Conservation (phyloP, 2,797 vertebrate species). For the Siniperca obscura region DNA sequence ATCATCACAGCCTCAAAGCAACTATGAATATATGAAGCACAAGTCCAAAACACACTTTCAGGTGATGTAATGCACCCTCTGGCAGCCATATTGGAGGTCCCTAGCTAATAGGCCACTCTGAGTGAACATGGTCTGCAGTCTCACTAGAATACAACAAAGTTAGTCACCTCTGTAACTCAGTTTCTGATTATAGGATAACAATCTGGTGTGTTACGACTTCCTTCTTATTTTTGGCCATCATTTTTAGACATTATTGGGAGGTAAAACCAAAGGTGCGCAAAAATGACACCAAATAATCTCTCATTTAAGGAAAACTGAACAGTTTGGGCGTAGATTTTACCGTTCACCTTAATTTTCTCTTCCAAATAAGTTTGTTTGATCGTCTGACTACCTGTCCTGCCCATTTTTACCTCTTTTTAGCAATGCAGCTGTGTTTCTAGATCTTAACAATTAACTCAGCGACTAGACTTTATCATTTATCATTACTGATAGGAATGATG, state of each 20-base stretch:
- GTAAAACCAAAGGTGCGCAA: neutral
- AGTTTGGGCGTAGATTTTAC: neutral
- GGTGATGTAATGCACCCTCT: conserved; percentile 20
- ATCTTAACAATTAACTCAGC: neutral
- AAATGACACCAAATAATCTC: neutral
- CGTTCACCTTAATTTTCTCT: neutral
- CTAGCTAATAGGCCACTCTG: conserved; percentile 2
- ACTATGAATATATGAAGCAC: conserved; percentile 4
- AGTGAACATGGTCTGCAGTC: conserved; percentile 16
- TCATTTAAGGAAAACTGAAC: neutral
- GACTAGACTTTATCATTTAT: too few relatives aligned
- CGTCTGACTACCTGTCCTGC: too few relatives aligned
- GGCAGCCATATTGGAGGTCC: conserved; percentile 28
- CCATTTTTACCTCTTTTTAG: too few relatives aligned
- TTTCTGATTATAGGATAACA: neutral
- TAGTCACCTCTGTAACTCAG: neutral
- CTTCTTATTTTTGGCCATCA: neutral
- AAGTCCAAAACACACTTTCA: conserved; percentile 28
- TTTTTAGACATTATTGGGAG: neutral
- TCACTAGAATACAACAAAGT: neutral
- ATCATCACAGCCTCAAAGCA: conserved; percentile 25
- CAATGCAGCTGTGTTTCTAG: too few relatives aligned
- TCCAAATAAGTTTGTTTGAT: neutral
- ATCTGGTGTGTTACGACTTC: neutral
- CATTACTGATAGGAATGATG: too few relatives aligned